Conservation (phyloP, 2,113 vertebrate species). For the Empidonax traillii region DNA sequence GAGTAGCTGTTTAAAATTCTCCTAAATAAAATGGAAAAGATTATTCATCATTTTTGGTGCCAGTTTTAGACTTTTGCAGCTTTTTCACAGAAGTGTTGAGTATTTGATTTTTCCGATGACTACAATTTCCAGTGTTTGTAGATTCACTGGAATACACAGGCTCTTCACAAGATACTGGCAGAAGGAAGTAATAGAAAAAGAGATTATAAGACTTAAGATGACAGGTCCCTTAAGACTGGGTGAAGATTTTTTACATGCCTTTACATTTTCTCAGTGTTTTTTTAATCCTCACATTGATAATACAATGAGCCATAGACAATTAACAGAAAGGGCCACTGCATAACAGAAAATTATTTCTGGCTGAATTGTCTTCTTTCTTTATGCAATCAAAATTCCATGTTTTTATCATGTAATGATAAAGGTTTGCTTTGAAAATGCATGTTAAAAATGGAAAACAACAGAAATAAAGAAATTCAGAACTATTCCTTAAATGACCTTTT, state of each 20-base stretch:
- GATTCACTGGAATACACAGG: neutral
- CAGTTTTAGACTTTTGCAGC: neutral
- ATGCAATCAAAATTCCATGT: neutral
- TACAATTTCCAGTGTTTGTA: neutral
- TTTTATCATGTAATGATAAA: neutral
- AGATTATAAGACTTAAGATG: neutral
- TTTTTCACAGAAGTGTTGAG: neutral
- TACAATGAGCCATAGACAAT: neutral
- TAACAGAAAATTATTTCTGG: neutral
- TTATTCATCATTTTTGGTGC: neutral
- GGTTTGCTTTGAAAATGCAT: neutral
- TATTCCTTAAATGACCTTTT: neutral
- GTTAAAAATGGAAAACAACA: constrained; percentile 9
- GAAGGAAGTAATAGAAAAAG: neutral
- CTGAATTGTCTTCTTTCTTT: neutral
- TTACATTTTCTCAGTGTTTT: neutral
- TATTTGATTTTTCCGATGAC: neutral
- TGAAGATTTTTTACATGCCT: neutral
- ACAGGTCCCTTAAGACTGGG: neutral
- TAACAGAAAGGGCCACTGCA: neutral
- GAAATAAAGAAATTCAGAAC: neutral
- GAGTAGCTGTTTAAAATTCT: neutral
- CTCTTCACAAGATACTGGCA: neutral
- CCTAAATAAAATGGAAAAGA: neutral
- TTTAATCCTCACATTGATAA: neutral